Base-by-base conservation (phyloP, 1,140 invertebrate species). In the Euschistus heros region DNA sequence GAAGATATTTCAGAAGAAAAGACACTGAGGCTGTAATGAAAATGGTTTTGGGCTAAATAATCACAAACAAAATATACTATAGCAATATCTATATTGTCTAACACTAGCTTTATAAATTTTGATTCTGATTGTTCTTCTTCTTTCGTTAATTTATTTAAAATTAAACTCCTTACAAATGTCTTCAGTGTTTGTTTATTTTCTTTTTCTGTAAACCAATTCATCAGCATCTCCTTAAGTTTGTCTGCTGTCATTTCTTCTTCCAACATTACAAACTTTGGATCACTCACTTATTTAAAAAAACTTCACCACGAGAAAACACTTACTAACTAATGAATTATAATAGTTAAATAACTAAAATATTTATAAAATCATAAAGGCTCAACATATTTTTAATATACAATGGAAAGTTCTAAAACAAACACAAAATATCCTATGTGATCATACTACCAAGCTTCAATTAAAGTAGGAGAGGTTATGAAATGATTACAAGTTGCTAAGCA, bases 1-100 rank as follows among this genome's bases (percentile, higher is more conserved):
- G 10, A 57, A 22, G 24, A 57, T 27, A 57, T 26, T 26, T 57
- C 54, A 24, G 54, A 57, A 6, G 54, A 57, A 57, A 57, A 57
- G 6, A 57, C 54, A 57, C 54, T 57, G 0, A 57, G 24, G 10
- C 20, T 26, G 24, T 57, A 57, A 57, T 57, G 54, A 26, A 57
- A 57, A 15, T 57, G 24, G 24, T 57, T 57, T 26, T 17, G 18
- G 15, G 24, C 18, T 10, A 57, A 57, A 57, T 24, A 57, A 57
- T 57, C 54, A 57, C 14, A 24, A 10, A 57, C 24, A 22, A 57
- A 26, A 22, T 24, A 57, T 27, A 26, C 15, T 24, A 57, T 4
- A 24, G 54, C 20, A 5, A 57, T 24, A 27, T 57, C 54, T 8
- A 57, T 57, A 24, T 17, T 20, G 14, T 57, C 54, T 24, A 17